phyloP scores from a whole-genome alignment of 2,888 invertebrate species.

The Sabatieria punctata region DNA sequence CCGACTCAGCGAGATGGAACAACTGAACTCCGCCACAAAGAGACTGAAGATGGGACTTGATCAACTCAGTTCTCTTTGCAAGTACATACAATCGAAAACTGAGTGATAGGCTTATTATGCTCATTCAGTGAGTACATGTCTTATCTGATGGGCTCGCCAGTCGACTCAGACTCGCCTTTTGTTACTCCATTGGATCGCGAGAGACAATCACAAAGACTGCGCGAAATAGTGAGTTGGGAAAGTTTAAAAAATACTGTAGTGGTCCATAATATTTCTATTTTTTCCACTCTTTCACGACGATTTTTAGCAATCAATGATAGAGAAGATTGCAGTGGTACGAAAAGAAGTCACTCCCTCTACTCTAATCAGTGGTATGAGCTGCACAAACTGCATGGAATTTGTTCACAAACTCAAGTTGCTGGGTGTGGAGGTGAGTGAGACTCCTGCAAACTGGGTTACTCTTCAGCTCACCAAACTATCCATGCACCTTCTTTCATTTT shows the following conservation, averaged over 20 bases:
- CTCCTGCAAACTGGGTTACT: no score
- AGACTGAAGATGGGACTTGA: background rate
- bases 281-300: no score
- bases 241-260: background rate
- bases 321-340: no score
- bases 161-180: background rate
- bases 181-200: background rate
- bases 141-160: background rate
- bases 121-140: conserved; percentile 1
- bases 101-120: background rate
- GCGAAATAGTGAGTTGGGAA: background rate
- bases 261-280: no score
- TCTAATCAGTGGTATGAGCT: conserved; percentile 63
- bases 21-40: background rate
- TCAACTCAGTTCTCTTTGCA: background rate
- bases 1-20: conserved; percentile 1
- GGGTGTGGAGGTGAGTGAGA: no score
- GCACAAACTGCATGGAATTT: conserved; percentile 65
- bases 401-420: no score
- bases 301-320: no score
- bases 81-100: background rate
- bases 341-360: no score
- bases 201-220: background rate
- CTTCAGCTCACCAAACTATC: no score
- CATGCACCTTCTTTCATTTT: no score